Evolutionary conservation across 2,113 vertebrate genomes (phyloP), one percentile per base, ranked within the genome.

Genomic region (Oreochromis niloticus): DNA sequence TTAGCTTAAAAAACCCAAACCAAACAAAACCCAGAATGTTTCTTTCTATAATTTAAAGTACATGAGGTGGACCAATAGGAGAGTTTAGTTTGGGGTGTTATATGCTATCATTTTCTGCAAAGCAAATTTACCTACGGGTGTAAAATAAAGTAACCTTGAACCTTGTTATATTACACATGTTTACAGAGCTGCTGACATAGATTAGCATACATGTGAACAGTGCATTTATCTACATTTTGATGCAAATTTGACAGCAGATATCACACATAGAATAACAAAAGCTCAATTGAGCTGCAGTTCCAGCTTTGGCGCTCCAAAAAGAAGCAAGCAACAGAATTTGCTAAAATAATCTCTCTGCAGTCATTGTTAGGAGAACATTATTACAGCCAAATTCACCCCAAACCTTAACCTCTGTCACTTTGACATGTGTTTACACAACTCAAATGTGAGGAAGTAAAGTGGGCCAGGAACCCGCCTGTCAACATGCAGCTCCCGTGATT

Each of bases 381-480:
- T 85, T 24, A 8, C 41, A 22, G 75, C 7, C 27, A 54, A 84
- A 50, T 82, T 84, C 59, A 78, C 52, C 81, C 84, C 61, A 59
- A 85, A 82, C 85, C 82, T 81, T 93, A 92, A 95, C 93, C 92
- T 87, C 46, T 66, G 90, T 94, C 89, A 80, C 86, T 89, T 91
- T 94, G 90, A 93, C 87, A 92, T 78, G 66, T 94, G 89, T 95
- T 95, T 93, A 93, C 89, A 87, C 80, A 82, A 92, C 46, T 87
- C 80, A 87, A 84, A 89, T 39, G 81, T 48, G 80, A 89, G 81
- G 54, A 56, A 86, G 83, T 75, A 50, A 79, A 80, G 52, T 39
- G 17, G 56, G 52, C 84, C 50, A 14, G 55, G 43, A 71, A 82
- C 82, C 52, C 52, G 16, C 55, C 85, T 89, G 81, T 91, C 91